Evolutionary conservation across 2,888 invertebrate species (phyloP).

Genomic region (Spisula solida): DNA sequence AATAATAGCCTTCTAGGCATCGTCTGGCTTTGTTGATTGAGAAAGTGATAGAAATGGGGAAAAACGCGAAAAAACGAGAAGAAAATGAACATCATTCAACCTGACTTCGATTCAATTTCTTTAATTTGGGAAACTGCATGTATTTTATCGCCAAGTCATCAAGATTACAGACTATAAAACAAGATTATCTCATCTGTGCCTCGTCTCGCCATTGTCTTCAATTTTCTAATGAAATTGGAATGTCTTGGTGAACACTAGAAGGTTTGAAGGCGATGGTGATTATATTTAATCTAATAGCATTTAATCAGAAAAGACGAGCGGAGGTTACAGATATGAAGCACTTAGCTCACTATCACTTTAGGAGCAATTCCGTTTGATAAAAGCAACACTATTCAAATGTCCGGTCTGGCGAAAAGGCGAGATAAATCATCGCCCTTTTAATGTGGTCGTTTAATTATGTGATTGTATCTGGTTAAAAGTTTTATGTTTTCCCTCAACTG

Average conservation of each 20-base stretch:
- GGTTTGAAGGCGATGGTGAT: background rate
- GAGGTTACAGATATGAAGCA: background rate
- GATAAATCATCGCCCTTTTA: background rate
- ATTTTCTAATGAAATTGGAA: slow-evolving; percentile 13
- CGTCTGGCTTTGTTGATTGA: background rate
- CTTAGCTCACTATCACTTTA: background rate
- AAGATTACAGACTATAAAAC: background rate
- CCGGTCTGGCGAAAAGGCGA: background rate
- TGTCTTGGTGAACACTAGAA: background rate
- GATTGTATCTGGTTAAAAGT: too few species aligned
- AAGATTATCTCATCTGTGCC: background rate
- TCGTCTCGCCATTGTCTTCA: slow-evolving; percentile 4
- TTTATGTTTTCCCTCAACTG: too few species aligned
- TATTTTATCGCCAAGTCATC: slow-evolving; percentile 1
- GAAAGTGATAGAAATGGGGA: background rate
- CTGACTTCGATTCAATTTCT: background rate
- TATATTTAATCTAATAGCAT: background rate
- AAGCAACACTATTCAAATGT: slow-evolving; percentile 1
- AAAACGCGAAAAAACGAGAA: background rate
- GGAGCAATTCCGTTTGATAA: slow-evolving; percentile 4
- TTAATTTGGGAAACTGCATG: background rate
- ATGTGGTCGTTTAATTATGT: background rate
- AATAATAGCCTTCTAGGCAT: background rate
- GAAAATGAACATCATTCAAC: background rate
- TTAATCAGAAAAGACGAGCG: slow-evolving; percentile 4